Percentiles rank a stretch among this genome's conserved stretches.
phyloP scores from a whole-genome alignment of 2,797 vertebrate species.

The Sternotherus odoratus region DNA sequence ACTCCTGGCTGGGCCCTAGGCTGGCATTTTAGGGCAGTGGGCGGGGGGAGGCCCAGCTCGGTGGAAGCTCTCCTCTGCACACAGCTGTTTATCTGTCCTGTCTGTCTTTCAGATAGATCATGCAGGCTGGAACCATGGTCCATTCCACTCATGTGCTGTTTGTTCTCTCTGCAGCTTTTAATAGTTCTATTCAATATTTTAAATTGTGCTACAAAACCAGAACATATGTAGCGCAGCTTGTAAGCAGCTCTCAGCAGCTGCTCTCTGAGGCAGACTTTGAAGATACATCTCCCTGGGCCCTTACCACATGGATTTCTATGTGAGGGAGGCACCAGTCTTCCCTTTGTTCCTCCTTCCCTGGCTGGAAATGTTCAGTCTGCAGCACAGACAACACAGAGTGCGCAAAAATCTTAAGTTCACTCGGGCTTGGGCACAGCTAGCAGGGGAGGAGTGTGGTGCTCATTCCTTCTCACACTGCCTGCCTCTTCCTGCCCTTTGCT shows the following conservation, averaged over 20 bases:
- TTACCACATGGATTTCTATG: neutral
- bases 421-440: no score
- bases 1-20: fast-evolving
- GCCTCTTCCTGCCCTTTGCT: no score
- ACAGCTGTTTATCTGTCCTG: fast-evolving
- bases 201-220: neutral
- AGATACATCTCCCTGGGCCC: neutral
- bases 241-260: neutral
- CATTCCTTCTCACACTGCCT: no score
- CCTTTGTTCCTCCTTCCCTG: neutral
- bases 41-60: fast-evolving
- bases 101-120: fast-evolving
- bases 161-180: neutral
- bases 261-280: neutral
- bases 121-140: fast-evolving
- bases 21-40: fast-evolving
- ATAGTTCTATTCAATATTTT: neutral
- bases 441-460: no score
- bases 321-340: neutral
- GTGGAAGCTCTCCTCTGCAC: neutral
- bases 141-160: fast-evolving
- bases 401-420: neutral
- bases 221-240: neutral
- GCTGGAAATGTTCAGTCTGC: neutral
- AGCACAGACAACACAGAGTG: neutral